A percentile compares a stretch with the other conserved stretches of the same genome.
Conservation (phyloP, 2,797 vertebrate species). For the Cichlasoma orientale region DNA sequence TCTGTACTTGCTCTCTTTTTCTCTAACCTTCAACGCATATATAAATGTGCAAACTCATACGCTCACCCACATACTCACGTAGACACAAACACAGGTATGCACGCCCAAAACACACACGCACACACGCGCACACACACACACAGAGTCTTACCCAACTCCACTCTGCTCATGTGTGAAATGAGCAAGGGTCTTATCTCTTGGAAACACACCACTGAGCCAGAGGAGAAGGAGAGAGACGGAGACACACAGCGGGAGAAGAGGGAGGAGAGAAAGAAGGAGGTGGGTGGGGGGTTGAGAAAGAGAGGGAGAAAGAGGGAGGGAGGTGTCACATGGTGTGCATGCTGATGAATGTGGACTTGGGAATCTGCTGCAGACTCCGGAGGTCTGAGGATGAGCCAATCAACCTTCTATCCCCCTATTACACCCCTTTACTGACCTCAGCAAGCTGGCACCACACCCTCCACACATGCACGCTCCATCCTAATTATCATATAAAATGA, state of each 20-base stretch:
- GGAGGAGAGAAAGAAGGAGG: slow-evolving; percentile 36
- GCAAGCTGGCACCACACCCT: neutral
- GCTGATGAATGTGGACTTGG: slow-evolving; percentile 71
- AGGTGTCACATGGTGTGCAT: slow-evolving; percentile 73
- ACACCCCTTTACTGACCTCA: slow-evolving; percentile 34
- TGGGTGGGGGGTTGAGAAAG: slow-evolving; percentile 38
- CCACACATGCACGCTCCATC: neutral
- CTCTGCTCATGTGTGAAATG: slow-evolving; percentile 87
- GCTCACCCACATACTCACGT: slow-evolving; percentile 39
- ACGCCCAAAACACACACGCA: neutral
- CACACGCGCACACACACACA: slow-evolving; percentile 38
- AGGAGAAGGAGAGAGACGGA: slow-evolving; percentile 77
- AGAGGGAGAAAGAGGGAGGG: slow-evolving; percentile 25
- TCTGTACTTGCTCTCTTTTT: slow-evolving; percentile 50
- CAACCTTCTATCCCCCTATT: slow-evolving; percentile 33
- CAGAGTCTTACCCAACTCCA: slow-evolving; percentile 67
- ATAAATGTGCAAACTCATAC: slow-evolving; percentile 38
- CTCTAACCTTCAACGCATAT: slow-evolving; percentile 60
- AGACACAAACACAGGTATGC: slow-evolving; percentile 6
- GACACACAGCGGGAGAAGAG: slow-evolving; percentile 65
- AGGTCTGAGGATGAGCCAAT: slow-evolving; percentile 53
- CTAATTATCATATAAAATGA: neutral
- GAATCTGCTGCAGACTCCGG: slow-evolving; percentile 60
- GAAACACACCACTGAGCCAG: slow-evolving; percentile 87
- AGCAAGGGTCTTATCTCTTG: slow-evolving; percentile 85